Evolutionary conservation across 2,797 vertebrate genomes (phyloP).

Genomic region (Gymnothorax reevesii): DNA sequence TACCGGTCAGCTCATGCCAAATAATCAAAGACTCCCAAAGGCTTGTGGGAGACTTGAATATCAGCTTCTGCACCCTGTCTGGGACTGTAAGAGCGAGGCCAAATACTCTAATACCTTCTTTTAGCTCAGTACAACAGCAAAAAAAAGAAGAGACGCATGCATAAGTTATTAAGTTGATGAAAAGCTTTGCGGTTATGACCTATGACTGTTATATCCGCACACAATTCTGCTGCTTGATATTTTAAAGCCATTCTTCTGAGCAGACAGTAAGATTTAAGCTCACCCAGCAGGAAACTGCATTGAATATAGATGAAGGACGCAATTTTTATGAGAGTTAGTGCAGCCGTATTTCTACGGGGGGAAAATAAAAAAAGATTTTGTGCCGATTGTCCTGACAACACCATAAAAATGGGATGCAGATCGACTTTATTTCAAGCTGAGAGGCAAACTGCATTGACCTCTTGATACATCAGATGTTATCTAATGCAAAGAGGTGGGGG

Average conservation of each 20-base stretch:
- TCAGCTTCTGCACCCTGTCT: not conserved
- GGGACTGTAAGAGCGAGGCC: not conserved
- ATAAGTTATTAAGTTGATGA: not conserved
- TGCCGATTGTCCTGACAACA: not conserved
- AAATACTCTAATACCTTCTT: not conserved
- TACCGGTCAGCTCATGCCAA: too few relatives aligned
- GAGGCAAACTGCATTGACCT: not conserved
- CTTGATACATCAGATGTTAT: not conserved
- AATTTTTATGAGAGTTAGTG: not conserved
- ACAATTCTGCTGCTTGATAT: not conserved
- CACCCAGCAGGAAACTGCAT: not conserved
- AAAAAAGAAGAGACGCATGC: not conserved
- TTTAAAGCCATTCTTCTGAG: not conserved
- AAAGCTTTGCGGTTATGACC: not conserved
- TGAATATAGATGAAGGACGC: not conserved
- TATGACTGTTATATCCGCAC: not conserved
- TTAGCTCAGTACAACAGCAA: not conserved
- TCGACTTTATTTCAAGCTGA: not conserved
- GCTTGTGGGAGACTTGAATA: too few relatives aligned
- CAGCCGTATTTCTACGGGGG: not conserved
- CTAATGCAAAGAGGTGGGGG: not conserved
- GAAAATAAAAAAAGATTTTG: not conserved
- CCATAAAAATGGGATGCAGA: not conserved
- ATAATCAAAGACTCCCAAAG: too few relatives aligned
- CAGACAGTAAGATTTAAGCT: not conserved